Conservation (phyloP, 2,797 vertebrate species). For the Discoglossus pictus region DNA sequence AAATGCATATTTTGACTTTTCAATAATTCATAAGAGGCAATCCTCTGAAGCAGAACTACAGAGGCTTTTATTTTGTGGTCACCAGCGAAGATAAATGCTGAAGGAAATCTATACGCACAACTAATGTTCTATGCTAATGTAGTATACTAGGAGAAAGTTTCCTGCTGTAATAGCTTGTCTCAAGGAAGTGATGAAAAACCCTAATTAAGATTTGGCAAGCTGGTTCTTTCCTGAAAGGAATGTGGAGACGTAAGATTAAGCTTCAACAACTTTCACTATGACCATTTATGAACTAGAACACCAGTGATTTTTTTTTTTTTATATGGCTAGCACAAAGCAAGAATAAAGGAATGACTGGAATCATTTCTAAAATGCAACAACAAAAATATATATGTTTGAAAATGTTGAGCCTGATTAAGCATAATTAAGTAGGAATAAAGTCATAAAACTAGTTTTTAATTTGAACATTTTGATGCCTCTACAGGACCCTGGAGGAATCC, state of each 20-base stretch:
- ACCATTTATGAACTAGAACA: constrained; percentile 43
- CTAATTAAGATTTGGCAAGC: constrained; percentile 43
- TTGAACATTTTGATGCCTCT: too few species aligned
- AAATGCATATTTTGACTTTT: constrained; percentile 12
- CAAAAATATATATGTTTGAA: too few species aligned
- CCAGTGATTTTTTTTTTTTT: constrained; percentile 18
- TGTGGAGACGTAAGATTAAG: constrained; percentile 37
- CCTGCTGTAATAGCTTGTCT: constrained; percentile 44
- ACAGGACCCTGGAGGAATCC: too few species aligned
- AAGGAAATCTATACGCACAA: background rate
- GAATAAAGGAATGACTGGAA: too few species aligned
- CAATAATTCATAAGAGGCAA: background rate
- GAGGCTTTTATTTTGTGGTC: background rate
- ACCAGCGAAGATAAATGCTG: background rate
- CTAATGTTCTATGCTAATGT: constrained; percentile 13
- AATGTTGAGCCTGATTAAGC: too few species aligned
- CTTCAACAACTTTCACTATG: constrained; percentile 35
- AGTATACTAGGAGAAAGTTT: constrained; percentile 33
- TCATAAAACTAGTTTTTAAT: too few species aligned
- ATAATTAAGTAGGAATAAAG: too few species aligned
- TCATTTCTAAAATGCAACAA: too few species aligned
- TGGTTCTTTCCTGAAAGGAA: constrained; percentile 38
- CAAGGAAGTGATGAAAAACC: constrained; percentile 46
- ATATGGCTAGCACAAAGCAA: background rate
- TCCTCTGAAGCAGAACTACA: background rate